Evolutionary conservation across 2,888 invertebrate species (phyloP), one percentile per base, ranked within the genome.

Genomic region (Andrena minutula): DNA sequence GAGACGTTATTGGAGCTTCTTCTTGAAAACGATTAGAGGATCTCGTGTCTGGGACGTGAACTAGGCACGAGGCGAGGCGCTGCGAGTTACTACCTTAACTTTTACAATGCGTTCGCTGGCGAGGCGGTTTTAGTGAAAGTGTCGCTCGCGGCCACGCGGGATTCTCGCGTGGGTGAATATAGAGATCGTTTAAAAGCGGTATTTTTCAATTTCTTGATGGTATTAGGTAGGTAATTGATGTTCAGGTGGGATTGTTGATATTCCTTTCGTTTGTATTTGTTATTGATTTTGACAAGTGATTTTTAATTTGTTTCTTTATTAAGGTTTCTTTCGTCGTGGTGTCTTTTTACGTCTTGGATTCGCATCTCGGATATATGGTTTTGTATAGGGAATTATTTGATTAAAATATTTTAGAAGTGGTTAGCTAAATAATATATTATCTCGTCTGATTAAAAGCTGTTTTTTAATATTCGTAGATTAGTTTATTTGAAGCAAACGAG

Each of bases 11-110:
- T 68, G 78, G 28, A 53, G 61, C 75, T 68, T 61, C 61, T 61
- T n/a, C 32, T 63, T 23, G 47, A 68, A 41, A 68, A 76, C 68
- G 76, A 78, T 78, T 78, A 76, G 68, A 68, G 76, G 66, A 66
- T 75, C 30, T 63, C 61, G 76, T 47, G 68, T 56, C 68, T 63
- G 61, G 56, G 63, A 47, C 30, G 61, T 23, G 66, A 0, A 61
- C 47, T 47, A 26, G 23, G 23, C 2, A 10, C 56, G 23, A 12
- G 10, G 56, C 56, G 12, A 23, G 56, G 1, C 23, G 20, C 20
- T 8, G 23, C 12, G 56, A 56, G 23, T 26, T 56, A 56, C 10
- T 26, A 26, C 4, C 56, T 56, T 56, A 23, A 51, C 20, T n/a
- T 56, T 56, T 26, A 10, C 20, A 56, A 20, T 10, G 12, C 3